Evolutionary conservation across 1,140 invertebrate species (phyloP), one percentile per base, ranked within the genome.

Genomic region (Cardiocondyla obscurior): DNA sequence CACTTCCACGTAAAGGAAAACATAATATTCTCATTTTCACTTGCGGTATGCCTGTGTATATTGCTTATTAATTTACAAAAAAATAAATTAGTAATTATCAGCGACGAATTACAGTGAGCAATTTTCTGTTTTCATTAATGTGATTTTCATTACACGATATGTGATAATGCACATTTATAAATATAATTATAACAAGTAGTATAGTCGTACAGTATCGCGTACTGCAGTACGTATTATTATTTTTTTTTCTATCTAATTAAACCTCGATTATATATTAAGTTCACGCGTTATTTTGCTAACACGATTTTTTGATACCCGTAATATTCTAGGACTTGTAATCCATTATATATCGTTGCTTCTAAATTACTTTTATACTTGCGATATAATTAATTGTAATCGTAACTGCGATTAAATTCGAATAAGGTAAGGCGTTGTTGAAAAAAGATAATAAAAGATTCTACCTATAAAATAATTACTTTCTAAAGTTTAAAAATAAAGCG

Each of bases 51-150:
- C 28, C 4, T 53, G 0, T 22, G 19, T 42, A 7, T 7, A 12
- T 8, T 16, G 33, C 62, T 55, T 69, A 67, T 69, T 67, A 67
- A 77, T 86, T 81, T 81, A 87, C 42, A 83, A 57, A 76, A 86
- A 85, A 86, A 83, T 86, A 83, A 86, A 83, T 62, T 51, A 87
- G 81, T 81, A 83, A 53, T 74, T 44, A 65, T 72, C 74, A 86
- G 67, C 65, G 82, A 87, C 73, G 60, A 86, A 86, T 85, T 70
- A 69, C 42, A 69, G 74, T 79, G 74, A 79, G 74, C 74, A 79
- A 79, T 79, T 79, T 69, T 79, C 44, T 67, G 74, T 65, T n/a
- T 79, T 69, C n/a, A n/a, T n/a, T n/a, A 36, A 69, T 33, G n/a
- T 79, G n/a, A 79, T 55, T 79, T 53, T 30, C 62, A 67, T 53